Base-by-base conservation (phyloP, 1,140 invertebrate species). In the Brachionus sp. region DNA sequence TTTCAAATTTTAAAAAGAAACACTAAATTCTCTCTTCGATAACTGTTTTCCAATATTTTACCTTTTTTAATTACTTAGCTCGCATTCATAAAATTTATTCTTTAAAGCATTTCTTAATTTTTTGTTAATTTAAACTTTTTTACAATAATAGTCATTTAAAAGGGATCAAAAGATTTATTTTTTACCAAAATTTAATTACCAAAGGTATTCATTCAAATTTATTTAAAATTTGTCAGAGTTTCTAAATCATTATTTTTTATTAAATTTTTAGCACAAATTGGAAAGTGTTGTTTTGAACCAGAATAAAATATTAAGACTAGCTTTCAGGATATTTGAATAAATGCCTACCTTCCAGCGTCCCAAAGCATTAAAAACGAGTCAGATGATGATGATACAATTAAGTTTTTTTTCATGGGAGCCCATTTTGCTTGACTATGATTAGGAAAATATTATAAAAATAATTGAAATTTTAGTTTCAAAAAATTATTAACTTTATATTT, bases 371-470 rank as follows among this genome's bases (percentile, higher is more conserved):
- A 29, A 46, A 13, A 75, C 44, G 39, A 25, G 46, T 75, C 70
- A 25, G 39, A 13, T 12, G 70, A 75, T 46, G 70, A 42, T 10
- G 70, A 75, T 25, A 39, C 70, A 46, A 75, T 46, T 12, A 75
- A 10, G 23, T 75, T 75, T 10, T 19, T 33, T 44, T 46, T 75
- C 12, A 75, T 10, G 2, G 70, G 70, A 29, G 70, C 37, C 70
- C 70, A 75, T 46, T 75, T 75, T 5, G 42, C 70, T 75, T 75
- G 39, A 75, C 70, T 75, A 5, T 13, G 37, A 33, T 33, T 29
- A 33, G 29, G 6, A 29, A 66, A 62, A 35, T 16, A 35, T 10
- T 33, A 33, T 7, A 68, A 37, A 68, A 35, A n/a, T 10, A 7
- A 35, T 68, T 33, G 4, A 13, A 33, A 33, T 9, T 70, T 73